phyloP scores from a whole-genome alignment of 2,113 vertebrate species.

The Bubalus kerabau region DNA sequence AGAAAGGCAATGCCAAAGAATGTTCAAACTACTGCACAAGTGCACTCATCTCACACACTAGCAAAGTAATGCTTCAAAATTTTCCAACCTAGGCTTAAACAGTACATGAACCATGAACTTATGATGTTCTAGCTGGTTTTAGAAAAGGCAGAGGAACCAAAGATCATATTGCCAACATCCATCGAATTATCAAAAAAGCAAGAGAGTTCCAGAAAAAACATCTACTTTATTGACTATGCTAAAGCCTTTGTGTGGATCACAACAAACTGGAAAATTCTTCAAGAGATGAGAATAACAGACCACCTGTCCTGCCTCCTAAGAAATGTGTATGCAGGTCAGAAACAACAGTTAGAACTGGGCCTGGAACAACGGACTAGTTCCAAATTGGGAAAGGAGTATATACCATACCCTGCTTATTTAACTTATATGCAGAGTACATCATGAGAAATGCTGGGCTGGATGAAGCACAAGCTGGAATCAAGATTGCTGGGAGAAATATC shows the following conservation, averaged over 20 bases:
- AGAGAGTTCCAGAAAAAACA: background rate
- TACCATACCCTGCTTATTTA: background rate
- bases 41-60: background rate
- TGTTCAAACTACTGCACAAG: background rate
- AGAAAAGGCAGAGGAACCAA: background rate
- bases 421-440: background rate
- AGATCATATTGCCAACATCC: background rate
- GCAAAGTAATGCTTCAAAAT: background rate
- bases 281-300: background rate
- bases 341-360: background rate
- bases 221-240: background rate
- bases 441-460: background rate
- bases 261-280: background rate
- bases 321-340: background rate
- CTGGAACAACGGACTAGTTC: fast-evolving
- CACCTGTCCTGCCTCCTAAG: background rate
- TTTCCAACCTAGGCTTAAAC: background rate
- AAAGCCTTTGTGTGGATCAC: background rate
- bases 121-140: background rate
- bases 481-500: background rate
- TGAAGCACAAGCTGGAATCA: background rate
- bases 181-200: background rate
- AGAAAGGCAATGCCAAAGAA: background rate
- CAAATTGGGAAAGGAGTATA: background rate
- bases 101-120: background rate